These are phyloP conservation scores for Campoletis sonorensis DNA, from an alignment of 1,140 invertebrate species.

Conservation along the genomic window DNA sequence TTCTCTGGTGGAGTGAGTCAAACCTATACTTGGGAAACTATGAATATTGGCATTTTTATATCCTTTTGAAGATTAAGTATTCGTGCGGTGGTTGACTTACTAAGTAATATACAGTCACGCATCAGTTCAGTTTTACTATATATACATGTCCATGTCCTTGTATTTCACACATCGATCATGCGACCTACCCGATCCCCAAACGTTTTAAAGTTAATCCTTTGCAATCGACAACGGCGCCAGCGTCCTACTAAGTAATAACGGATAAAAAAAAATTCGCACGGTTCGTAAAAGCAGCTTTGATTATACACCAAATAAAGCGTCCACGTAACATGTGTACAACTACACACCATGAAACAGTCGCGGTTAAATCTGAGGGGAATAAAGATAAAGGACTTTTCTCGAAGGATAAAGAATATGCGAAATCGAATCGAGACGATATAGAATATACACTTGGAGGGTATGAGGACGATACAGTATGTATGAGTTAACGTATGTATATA, in stretches of 20 bases:
- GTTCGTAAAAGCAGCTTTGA: not conserved
- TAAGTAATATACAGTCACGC: too few species aligned
- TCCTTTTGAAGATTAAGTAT: too few species aligned
- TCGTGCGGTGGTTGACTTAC: too few species aligned
- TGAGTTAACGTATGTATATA: constrained; percentile 35
- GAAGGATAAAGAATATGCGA: constrained; percentile 36
- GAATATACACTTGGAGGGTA: not conserved
- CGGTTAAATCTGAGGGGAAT: constrained; percentile 20
- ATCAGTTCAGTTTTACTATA: too few species aligned
- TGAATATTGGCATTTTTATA: too few species aligned
- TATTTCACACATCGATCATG: too few species aligned
- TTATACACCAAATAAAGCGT: not conserved
- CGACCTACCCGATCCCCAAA: not conserved
- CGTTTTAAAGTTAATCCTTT: not conserved
- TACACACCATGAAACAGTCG: constrained; percentile 63
- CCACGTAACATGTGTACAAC: not conserved
- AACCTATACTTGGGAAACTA: too few species aligned
- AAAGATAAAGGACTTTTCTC: constrained; percentile 21
- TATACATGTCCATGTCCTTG: too few species aligned
- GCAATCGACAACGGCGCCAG: not conserved
- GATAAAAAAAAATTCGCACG: not conserved
- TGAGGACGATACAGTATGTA: constrained; percentile 18
- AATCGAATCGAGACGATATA: constrained; percentile 17
- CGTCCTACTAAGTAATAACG: not conserved
- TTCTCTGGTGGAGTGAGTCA: too few species aligned